Conservation (phyloP, 2,888 invertebrate species). For the Liodrosophila aerea region DNA sequence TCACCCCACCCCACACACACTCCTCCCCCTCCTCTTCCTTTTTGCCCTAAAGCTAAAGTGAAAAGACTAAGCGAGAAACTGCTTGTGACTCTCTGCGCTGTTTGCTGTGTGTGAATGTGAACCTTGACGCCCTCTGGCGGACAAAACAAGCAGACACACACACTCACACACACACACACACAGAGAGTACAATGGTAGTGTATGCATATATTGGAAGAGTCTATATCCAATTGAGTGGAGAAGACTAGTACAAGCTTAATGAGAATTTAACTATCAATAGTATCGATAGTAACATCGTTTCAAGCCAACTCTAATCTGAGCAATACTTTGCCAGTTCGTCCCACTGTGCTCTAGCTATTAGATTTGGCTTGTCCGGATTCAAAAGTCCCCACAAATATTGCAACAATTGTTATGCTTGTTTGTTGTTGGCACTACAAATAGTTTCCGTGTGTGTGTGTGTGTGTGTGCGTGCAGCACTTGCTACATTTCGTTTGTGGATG, state of each 20-base stretch:
- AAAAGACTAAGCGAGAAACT: slow-evolving; percentile 46
- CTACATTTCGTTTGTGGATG: slow-evolving; percentile 23
- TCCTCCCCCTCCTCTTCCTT: too few relatives aligned
- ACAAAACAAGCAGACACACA: slow-evolving; percentile 36
- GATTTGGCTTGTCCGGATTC: slow-evolving; percentile 9
- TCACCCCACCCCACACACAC: neutral
- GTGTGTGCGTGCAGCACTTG: slow-evolving; percentile 10
- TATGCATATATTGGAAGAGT: slow-evolving; percentile 12
- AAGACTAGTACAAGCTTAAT: too few relatives aligned
- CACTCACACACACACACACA: slow-evolving; percentile 7
- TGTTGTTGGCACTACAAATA: slow-evolving; percentile 12
- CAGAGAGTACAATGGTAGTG: slow-evolving; percentile 10
- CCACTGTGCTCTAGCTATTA: slow-evolving; percentile 11
- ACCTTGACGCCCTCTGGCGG: slow-evolving; percentile 49
- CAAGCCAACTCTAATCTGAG: too few relatives aligned
- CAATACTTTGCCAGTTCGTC: neutral
- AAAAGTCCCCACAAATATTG: slow-evolving; percentile 48
- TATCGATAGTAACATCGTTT: too few relatives aligned
- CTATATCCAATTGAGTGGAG: slow-evolving; percentile 2
- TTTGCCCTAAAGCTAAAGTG: slow-evolving; percentile 34
- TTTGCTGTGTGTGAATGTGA: slow-evolving; percentile 28
- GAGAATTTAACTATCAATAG: too few relatives aligned
- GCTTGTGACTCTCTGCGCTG: slow-evolving; percentile 31
- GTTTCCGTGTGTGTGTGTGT: neutral
- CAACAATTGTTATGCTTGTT: slow-evolving; percentile 35